Conservation (phyloP, 2,888 invertebrate genomes). For the Arctia plantaginis region DNA sequence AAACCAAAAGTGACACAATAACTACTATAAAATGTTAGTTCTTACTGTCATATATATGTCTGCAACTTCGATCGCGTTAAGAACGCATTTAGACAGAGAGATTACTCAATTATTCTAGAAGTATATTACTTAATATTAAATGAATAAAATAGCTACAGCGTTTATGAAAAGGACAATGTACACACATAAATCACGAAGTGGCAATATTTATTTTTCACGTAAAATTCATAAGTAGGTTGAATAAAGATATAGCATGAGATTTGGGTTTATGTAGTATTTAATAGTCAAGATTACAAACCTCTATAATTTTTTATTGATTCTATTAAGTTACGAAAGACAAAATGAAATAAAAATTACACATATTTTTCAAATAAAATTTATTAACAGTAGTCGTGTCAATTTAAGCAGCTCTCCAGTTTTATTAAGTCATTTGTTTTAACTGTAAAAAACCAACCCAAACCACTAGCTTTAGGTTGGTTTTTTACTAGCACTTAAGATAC, state of each 20-base stretch:
- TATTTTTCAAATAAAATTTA: neutral
- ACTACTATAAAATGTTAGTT: neutral
- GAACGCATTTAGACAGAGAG: too few species aligned
- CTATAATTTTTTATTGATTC: neutral
- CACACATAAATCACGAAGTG: too few species aligned
- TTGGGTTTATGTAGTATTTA: neutral
- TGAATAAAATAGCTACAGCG: too few species aligned
- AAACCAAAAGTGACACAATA: neutral
- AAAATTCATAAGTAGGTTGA: too few species aligned
- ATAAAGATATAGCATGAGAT: neutral
- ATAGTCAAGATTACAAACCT: neutral
- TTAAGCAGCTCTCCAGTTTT: neutral
- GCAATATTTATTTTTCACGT: too few species aligned
- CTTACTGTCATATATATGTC: neutral
- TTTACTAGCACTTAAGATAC: neutral
- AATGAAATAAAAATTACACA: neutral
- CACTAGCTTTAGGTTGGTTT: neutral
- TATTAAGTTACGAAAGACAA: neutral
- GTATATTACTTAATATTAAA: too few species aligned
- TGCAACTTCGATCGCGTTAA: too few species aligned
- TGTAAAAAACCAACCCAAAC: neutral
- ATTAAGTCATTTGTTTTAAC: neutral
- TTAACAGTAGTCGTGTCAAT: too few species aligned
- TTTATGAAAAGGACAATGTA: too few species aligned
- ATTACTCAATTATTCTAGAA: too few species aligned